Evolutionary conservation across 2,113 vertebrate genomes (phyloP).

Genomic region (Corythoichthys intestinalis): DNA sequence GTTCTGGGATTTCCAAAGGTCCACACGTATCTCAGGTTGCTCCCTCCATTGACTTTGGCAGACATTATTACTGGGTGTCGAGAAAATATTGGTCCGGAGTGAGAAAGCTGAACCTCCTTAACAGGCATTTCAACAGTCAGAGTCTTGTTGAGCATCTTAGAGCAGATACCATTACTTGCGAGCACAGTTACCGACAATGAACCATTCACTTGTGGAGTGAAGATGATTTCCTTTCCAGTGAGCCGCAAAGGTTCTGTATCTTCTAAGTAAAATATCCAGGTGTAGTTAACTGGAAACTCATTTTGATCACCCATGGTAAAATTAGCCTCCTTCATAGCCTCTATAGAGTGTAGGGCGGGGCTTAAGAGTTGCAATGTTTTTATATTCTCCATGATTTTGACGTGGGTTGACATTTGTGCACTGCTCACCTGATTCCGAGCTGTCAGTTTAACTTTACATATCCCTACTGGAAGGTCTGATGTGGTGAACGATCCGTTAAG

Average conservation of each 20-base stretch:
- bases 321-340: conserved; percentile 46
- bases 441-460: conserved; percentile 49
- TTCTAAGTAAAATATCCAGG: conserved; percentile 65
- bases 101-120: conserved; percentile 44
- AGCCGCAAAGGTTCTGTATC: conserved; percentile 27
- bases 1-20: conserved; percentile 62
- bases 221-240: conserved; percentile 60
- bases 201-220: conserved; percentile 53
- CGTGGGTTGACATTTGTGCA: conserved; percentile 23
- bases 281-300: conserved; percentile 49
- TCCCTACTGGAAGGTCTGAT: conserved; percentile 56
- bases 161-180: conserved; percentile 64
- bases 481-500: conserved; percentile 33
- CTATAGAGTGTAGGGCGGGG: conserved; percentile 50
- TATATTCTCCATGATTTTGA: conserved; percentile 62
- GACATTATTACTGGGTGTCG: conserved; percentile 54
- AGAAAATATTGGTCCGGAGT: conserved; percentile 50
- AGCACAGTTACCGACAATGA: conserved; percentile 57
- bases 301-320: conserved; percentile 55
- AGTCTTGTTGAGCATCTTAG: conserved; percentile 37
- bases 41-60: conserved; percentile 43
- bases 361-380: conserved; percentile 58
- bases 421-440: conserved; percentile 67
- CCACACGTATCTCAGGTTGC: conserved; percentile 66
- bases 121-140: conserved; percentile 61